Evolutionary conservation across 1,140 invertebrate genomes (phyloP), one percentile per base, ranked within the genome.

Genomic region (Ceratosolen solmsi): DNA sequence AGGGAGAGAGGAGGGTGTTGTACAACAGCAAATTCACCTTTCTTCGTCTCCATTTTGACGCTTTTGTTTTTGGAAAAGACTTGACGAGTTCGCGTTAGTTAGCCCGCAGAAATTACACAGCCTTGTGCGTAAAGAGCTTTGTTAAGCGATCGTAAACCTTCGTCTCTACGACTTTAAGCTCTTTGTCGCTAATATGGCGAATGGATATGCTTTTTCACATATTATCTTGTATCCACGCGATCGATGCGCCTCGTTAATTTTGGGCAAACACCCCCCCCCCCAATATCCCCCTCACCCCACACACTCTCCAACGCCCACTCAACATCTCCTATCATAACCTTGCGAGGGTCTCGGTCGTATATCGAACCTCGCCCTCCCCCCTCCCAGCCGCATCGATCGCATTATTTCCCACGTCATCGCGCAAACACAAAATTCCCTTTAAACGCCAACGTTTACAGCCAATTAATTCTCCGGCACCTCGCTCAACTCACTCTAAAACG

Each of bases 381-480:
- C n/a, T n/a, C 54, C 2, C 1, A 2, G 0, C 7, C 0, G 36
- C 36, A 4, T 38, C 38, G 4, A 30, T 46, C 25, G 0, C 58
- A 38, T 2, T 46, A 22, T 4, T 20, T 8, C 20, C 7, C 2
- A 30, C 33, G 51, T 36, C 54, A 60, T 30, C 33, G 8, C 7
- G 30, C 33, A n/a, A 68, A 38, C 63, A 2, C 33, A 68, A 68
- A 63, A 38, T n/a, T 38, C 25, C 78, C 22, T 49, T 33, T 25
- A 60, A 72, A 9, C 68, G 38, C 13, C 38, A 33, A 33, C 51
- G 22, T 73, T 80, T 79, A 58, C 77, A 46, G 68, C 33, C 49
- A 79, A 71, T 71, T 79, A 58, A 79, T 71, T 51, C 65, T 20
- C 30, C 33, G n/a, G 33, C 65, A 33, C 72, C 46, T 54, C 13